Base-by-base conservation (phyloP, 2,113 vertebrate genomes). In the Actenoides hombroni region DNA sequence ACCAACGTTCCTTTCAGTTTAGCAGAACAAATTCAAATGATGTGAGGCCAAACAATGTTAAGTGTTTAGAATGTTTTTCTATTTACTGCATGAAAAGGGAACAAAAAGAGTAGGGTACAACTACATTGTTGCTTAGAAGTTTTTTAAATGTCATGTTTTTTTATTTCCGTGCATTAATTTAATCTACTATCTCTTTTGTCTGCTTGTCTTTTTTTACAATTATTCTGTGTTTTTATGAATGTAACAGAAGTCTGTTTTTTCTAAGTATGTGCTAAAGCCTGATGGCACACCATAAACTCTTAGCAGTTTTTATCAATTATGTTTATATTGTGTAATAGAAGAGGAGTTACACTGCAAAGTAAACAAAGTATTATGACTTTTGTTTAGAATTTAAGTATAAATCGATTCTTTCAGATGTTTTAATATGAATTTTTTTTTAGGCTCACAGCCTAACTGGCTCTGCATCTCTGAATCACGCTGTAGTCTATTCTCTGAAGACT, bases 241-340 rank as follows among this genome's bases (percentile, higher is more conserved):
- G 61, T 75, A 82, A 57, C 75, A 16, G 18, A 78, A 70, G 54
- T 53, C 82, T 87, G 53, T 69, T 79, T 92, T 94, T 92, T 94
- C 40, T 53, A 75, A 84, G 57, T 92, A 83, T 64, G 80, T 94
- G 77, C 70, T 95, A 94, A 94, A 96, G 86, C 48, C 79, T 94
- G 65, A 92, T 79, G 44, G 91, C 65, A 59, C 54, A 21, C 65
- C 61, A 60, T 84, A 92, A 94, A 93, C 73, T 81, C 53, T 23
- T 61, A 51, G 46, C 79, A 76, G 54, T 93, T 96, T 97, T 95
- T 92, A 83, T 84, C 88, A 92, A 42, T 93, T 94, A 48, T 76
- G 83, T 87, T 94, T 82, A 73, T 94, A 54, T 79, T 87, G 54
- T 88, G 44, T 84, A 92, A 86, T 65, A 60, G 73, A 89, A 68